Evolutionary conservation across 2,888 invertebrate species (phyloP), one percentile per base, ranked within the genome.

Genomic region (Oeneis ivallda): DNA sequence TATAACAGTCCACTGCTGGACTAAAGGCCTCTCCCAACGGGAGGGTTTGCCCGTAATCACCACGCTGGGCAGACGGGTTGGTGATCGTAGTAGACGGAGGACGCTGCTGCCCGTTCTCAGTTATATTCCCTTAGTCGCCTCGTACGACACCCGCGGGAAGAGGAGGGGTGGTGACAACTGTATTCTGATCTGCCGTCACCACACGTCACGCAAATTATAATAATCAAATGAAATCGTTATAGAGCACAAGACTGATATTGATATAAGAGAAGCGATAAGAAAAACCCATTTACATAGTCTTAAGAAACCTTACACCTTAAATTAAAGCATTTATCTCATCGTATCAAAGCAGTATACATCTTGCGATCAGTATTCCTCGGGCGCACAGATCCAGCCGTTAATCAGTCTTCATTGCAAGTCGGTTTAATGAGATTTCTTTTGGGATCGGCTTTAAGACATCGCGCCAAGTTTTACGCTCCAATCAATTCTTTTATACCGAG

Each of bases 341-440:
- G 67, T 74, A 75, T 77, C 74, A 74, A 75, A 75, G 73, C 71
- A 75, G 70, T 37, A 70, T 70, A 70, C 69, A 66, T 60, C 67
- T 71, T 58, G 61, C 67, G 63, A 79, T 83, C 78, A 78, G 81
- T 83, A 85, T 85, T 83, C 84, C 65, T 67, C 59, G 60, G 69
- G 75, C 71, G 78, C 69, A 70, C 72, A 69, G 64, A 68, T 71
- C 67, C 71, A 69, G 73, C 76, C 80, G 80, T 81, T 86, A 86
- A 87, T 87, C 86, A 86, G 84, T 77, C 81, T 75, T 80, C 78
- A 76, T 80, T 81, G 81, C 78, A 79, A 76, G 83, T 75, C 82
- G 79, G 76, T 82, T 84, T 86, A 87, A 89, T 89, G 87, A 86
- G 86, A 83, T 87, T 87, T 86, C 85, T 86, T 84, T 82, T 65